Base-by-base conservation (phyloP, 2,113 vertebrate genomes). In the Chaetodon auriga region DNA sequence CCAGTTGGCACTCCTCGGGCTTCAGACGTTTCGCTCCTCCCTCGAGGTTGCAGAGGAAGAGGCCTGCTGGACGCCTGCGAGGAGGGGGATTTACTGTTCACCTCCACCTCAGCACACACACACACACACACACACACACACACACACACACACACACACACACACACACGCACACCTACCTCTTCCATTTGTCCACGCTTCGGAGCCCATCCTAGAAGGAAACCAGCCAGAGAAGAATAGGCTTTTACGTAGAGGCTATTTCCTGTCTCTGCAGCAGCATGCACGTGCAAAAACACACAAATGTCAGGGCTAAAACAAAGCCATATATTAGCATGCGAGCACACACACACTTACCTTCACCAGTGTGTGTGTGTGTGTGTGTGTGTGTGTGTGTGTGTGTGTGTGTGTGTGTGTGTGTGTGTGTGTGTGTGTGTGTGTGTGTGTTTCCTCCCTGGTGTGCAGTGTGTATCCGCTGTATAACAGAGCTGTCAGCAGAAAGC, bases 191-290 rank as follows among this genome's bases (percentile, higher is more conserved):
- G 38, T 80, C 85, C 77, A 80, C 76, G 83, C 89, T 92, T 89
- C 75, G 41, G 80, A 75, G 89, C 83, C 84, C 90, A 87, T 94
- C 93, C 93, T 93, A 91, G 88, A 90, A 95, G 95, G 95, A 96
- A 95, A 80, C 80, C 8, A 12, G 21, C 53, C 81, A 85, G 83
- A 95, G 92, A 95, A 95, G 94, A 95, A 95, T 95, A 91, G 94
- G 85, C 83, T 83, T 85, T 83, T 92, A 90, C 86, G 88, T 80
- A 86, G 85, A 86, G 87, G 87, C 87, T 78, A 48, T 84, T 95
- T 95, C 95, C 95, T 90, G 87, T 78, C 62, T 15, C 75, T 73
- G 81, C 72, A 72, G 77, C 68, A 62, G 68, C 75, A 55, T 49
- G 23, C 86, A 83, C 45, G 62, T 84, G 82, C 53, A 78, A 73